Evolutionary conservation across 1,140 invertebrate species (phyloP), one percentile per base, ranked within the genome.

Genomic region (Achatina immaculata): DNA sequence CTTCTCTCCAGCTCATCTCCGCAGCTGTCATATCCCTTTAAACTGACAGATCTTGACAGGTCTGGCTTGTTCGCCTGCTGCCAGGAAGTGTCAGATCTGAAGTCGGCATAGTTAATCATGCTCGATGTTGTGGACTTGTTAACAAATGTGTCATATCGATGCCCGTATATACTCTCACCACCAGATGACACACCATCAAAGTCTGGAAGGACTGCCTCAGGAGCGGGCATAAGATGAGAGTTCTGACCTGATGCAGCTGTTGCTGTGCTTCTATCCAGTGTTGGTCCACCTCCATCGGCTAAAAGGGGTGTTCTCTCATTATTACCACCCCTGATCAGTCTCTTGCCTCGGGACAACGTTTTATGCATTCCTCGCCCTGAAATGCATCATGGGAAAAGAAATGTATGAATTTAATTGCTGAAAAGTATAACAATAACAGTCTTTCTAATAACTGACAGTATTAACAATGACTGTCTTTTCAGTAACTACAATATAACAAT

Each of bases 71-170:
- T 68, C 28, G 45, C 76, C 28, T 28, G n/a, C 28, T 62, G 58
- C 51, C 51, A 55, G 6, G 58, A 62, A 1, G 68, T 31, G 0
- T 71, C 68, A 42, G 36, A 40, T 51, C 83, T 82, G 68, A 88
- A 85, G 28, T 83, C 83, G 21, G 84, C 62, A 62, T 83, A 88
- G 71, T 88, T 88, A 55, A 83, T 83, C 84, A 88, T 83, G 58
- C 85, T 86, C 4, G 83, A 80, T 21, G 85, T 82, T 31, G 81
- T 78, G 16, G 83, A 80, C 51, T 85, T 83, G 48, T 77, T 68
- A 19, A 82, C 77, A 75, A 84, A 82, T 14, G 74, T 48, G 38
- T 82, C 62, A 38, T n/a, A 77, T 28, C 55, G 48, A 16, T n/a
- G 48, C 3, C 38, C 36, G 24, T 14, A 40, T 21, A 36, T 24